Percentiles rank a stretch among this genome's conserved stretches.
Evolutionary conservation across 2,113 vertebrate genomes (phyloP).

Genomic region (Hydrolagus affinis): DNA sequence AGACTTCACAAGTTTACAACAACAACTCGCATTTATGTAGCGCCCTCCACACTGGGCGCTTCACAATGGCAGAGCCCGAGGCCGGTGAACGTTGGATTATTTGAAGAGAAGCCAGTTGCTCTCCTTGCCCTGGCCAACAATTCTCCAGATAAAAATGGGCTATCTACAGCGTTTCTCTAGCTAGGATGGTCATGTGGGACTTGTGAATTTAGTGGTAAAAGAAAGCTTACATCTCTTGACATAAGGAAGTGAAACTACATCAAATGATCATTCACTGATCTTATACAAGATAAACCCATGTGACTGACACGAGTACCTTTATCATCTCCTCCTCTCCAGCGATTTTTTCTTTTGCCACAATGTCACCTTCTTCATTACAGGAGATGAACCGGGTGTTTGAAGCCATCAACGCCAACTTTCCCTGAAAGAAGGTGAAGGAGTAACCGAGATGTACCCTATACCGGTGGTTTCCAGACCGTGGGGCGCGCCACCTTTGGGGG

Average conservation of each 20-base stretch:
- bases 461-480: too few species aligned
- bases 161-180: background rate
- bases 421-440: slow-evolving; percentile 49
- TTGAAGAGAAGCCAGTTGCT: too few species aligned
- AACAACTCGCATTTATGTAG: too few species aligned
- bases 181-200: background rate
- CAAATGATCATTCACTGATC: background rate
- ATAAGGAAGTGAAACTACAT: background rate
- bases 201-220: background rate
- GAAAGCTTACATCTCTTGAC: background rate
- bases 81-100: too few species aligned
- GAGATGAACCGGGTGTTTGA: slow-evolving; percentile 89
- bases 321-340: slow-evolving; percentile 87
- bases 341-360: slow-evolving; percentile 79
- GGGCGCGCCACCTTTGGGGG: too few species aligned
- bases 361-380: slow-evolving; percentile 87
- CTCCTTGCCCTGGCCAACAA: too few species aligned
- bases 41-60: too few species aligned
- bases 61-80: too few species aligned
- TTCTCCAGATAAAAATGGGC: too few species aligned
- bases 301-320: slow-evolving; percentile 65
- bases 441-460: background rate
- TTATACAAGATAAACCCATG: background rate
- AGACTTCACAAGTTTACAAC: too few species aligned
- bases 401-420: slow-evolving; percentile 84